Percentiles rank a stretch among this genome's conserved stretches.
Evolutionary conservation across 1,140 invertebrate genomes (phyloP).

Genomic region (Bombus polaris): DNA sequence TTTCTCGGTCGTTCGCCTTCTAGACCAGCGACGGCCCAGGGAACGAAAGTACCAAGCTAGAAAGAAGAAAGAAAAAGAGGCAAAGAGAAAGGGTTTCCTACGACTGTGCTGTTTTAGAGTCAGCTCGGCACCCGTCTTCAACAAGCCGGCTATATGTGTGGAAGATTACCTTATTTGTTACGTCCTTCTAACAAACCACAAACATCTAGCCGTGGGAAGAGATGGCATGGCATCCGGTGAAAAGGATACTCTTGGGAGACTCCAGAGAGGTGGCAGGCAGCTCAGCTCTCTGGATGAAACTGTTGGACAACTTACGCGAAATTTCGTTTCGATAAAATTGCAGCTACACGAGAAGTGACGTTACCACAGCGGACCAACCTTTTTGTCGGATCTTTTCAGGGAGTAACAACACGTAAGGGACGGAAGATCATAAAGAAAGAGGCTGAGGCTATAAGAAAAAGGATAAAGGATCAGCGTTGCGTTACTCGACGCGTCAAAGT

Average conservation of each 20-base stretch:
- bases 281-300: conserved; percentile 17
- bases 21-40: neutral
- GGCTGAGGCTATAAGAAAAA: conserved; percentile 24
- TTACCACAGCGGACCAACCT: neutral
- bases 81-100: conserved; percentile 32
- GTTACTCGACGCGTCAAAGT: conserved; percentile 55
- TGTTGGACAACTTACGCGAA: conserved; percentile 40
- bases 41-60: neutral
- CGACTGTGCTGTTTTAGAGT: conserved; percentile 73
- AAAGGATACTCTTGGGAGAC: conserved; percentile 63
- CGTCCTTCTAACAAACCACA: conserved; percentile 78
- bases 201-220: conserved; percentile 58
- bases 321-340: conserved; percentile 62
- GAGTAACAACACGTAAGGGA: conserved; percentile 38
- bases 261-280: neutral
- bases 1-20: conserved; percentile 24
- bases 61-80: conserved; percentile 18
- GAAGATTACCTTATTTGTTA: conserved; percentile 81
- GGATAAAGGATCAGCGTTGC: conserved; percentile 47
- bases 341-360: conserved; percentile 10
- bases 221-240: conserved; percentile 39
- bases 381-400: neutral
- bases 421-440: conserved; percentile 12
- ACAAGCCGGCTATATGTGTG: conserved; percentile 76
- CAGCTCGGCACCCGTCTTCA: conserved; percentile 71